Conservation (phyloP, 2,113 vertebrate genomes). For the Chamaetylas fuelleborni region DNA sequence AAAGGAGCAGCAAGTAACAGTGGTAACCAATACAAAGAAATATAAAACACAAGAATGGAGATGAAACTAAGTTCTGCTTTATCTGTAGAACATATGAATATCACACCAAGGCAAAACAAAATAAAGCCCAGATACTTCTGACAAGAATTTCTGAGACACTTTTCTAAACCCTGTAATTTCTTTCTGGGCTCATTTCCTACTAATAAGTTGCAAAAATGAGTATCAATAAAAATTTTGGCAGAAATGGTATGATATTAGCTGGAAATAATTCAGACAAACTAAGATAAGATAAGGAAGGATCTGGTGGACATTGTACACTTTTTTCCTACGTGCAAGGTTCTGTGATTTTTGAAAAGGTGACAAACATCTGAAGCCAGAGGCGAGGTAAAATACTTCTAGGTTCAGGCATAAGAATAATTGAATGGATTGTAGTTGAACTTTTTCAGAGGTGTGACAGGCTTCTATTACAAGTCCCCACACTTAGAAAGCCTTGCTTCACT, state of each 20-base stretch:
- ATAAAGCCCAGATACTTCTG: not conserved
- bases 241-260: not conserved
- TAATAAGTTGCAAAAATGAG: not conserved
- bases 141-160: not conserved
- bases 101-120: not conserved
- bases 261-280: not conserved
- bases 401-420: not conserved
- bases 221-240: not conserved
- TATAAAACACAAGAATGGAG: not conserved
- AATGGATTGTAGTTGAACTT: not conserved
- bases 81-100: not conserved
- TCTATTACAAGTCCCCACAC: not conserved
- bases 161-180: not conserved
- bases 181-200: not conserved
- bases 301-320: not conserved
- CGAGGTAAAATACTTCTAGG: not conserved
- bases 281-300: not conserved
- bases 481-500: not conserved
- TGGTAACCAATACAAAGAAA: not conserved
- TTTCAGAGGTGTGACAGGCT: not conserved
- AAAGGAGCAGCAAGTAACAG: not conserved
- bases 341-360: not conserved
- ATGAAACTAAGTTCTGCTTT: not conserved
- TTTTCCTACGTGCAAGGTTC: not conserved
- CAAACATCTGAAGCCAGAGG: not conserved